Conservation (phyloP, 1,140 invertebrate genomes). For the Drosophila sechellia region DNA sequence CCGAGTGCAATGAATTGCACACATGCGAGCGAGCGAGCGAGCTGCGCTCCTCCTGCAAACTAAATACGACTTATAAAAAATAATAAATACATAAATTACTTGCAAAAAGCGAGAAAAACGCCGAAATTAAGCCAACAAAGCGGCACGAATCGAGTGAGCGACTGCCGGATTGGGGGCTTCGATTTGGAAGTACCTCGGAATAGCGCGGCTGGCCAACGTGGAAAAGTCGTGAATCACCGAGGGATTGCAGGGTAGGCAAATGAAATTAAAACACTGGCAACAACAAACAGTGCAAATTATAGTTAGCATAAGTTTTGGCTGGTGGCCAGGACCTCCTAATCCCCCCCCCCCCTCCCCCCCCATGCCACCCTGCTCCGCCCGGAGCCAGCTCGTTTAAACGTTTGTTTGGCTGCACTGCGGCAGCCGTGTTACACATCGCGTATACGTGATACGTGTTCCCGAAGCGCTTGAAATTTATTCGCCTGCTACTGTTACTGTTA, state of each 20-base stretch:
- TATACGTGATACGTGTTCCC: constrained; percentile 55
- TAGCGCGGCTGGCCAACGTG: neutral
- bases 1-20: constrained; percentile 30
- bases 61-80: constrained; percentile 41
- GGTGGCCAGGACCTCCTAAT: constrained; percentile 25
- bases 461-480: constrained; percentile 46
- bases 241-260: constrained; percentile 32
- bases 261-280: constrained; percentile 42
- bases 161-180: neutral
- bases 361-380: neutral
- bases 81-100: constrained; percentile 53
- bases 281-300: constrained; percentile 50
- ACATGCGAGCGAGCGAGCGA: neutral
- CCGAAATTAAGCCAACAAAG: constrained; percentile 47
- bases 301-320: constrained; percentile 52
- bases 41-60: constrained; percentile 4
- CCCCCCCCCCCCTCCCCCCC: too few species aligned
- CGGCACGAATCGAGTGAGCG: constrained; percentile 26
- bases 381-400: constrained; percentile 21
- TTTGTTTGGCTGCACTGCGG: constrained; percentile 59
- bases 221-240: neutral
- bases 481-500: constrained; percentile 22
- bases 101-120: constrained; percentile 20
- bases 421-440: constrained; percentile 46
- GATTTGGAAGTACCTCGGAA: constrained; percentile 4